Base-by-base conservation (phyloP, 2,888 invertebrate species). In the Pristionchus arcanus region DNA sequence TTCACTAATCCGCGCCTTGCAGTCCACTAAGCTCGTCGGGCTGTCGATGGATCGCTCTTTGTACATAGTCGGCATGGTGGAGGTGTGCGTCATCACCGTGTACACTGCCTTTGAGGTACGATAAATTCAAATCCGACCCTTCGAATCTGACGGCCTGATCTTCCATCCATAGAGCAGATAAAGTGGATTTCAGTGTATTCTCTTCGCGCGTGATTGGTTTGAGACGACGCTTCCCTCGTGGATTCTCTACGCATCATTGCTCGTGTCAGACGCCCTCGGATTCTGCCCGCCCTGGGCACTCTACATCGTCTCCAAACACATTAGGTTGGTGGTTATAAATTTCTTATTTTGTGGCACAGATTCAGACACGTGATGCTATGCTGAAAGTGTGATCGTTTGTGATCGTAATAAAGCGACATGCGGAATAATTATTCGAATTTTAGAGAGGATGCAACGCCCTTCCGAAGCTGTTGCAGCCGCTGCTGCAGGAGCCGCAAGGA, bases 261-360 rank as follows among this genome's bases (percentile, higher is more conserved):
- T 83, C 5, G 49, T 55, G 21, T 83, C 83, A 28, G 83, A 83
- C n/a, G 83, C 83, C 1, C 55, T 83, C 19, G 83, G 83, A n/a
- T 83, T 83, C 83, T 21, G 19, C 19, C 83, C 83, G 34, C 53
- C n/a, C 28, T 83, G 83, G 83, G 53, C 55, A 4, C 55, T 83
- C 1, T 83, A 37, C 83, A 34, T 53, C 16, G 11, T 42, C 21
- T 53, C 25, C 9, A 34, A 25, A 28, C n/a, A 66, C 13, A 15
- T 66, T 28, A 66, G 66, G 66, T 28, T 28, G 2, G 28, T 4
- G 13, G n/a, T n/a, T n/a, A n/a, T n/a, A n/a, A n/a, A n/a, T n/a
- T n/a, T n/a, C n/a, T n/a, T n/a, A n/a, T n/a, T n/a, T n/a, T n/a
- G n/a, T n/a, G n/a, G n/a, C n/a, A n/a, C n/a, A n/a, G n/a, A n/a